phyloP scores from a whole-genome alignment of 2,888 invertebrate species.

The Euplagia quadripunctaria region DNA sequence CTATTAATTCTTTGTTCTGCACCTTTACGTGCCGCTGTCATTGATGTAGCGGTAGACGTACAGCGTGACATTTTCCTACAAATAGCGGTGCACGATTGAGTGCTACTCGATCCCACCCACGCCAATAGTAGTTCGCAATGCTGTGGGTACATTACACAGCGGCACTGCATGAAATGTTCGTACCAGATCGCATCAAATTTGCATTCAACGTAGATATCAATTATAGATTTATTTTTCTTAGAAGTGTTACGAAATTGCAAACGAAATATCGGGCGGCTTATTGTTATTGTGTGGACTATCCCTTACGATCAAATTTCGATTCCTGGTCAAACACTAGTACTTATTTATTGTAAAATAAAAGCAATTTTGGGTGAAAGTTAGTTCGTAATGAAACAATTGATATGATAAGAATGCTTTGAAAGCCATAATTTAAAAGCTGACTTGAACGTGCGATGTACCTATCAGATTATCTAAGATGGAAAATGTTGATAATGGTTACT shows the following conservation, averaged over 20 bases:
- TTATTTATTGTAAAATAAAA: slow-evolving; percentile 13
- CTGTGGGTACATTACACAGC: background rate
- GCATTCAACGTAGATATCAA: too few species aligned
- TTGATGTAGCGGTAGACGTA: background rate
- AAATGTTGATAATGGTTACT: background rate
- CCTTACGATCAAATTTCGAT: too few species aligned
- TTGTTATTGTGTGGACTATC: too few species aligned
- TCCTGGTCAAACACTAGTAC: too few species aligned
- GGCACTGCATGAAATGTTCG: too few species aligned
- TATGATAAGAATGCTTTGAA: background rate
- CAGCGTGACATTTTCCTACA: background rate
- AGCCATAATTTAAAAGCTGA: too few species aligned
- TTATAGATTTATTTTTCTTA: too few species aligned
- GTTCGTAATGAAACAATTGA: slow-evolving; percentile 2
- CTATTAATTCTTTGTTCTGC: background rate
- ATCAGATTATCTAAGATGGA: slow-evolving; percentile 1
- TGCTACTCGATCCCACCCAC: background rate
- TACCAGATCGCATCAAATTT: too few species aligned
- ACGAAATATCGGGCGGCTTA: too few species aligned
- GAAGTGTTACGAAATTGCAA: too few species aligned
- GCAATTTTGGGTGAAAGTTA: slow-evolving; percentile 1
- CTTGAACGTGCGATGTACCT: background rate
- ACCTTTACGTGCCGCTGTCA: background rate
- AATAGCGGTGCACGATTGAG: background rate
- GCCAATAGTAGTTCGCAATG: background rate